Conservation (phyloP, 1,140 invertebrate species). For the Latrodectus geometricus region DNA sequence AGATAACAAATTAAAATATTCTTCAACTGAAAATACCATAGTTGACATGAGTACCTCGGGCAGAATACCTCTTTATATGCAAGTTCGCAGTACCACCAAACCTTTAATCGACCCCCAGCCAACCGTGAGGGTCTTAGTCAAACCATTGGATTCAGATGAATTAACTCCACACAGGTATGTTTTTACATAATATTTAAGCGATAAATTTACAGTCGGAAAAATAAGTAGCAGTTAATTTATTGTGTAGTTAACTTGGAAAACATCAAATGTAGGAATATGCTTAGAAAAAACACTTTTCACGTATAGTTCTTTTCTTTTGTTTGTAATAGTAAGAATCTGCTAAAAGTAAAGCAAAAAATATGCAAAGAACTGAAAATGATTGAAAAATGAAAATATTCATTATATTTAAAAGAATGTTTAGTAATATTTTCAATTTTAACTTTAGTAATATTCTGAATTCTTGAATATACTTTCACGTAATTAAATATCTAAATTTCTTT, state of each 20-base stretch:
- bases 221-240: background rate
- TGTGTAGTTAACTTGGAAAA: background rate
- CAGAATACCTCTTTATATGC: conserved; percentile 28
- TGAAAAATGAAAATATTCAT: too few relatives aligned
- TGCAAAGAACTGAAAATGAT: too few relatives aligned
- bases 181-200: background rate
- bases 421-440: too few relatives aligned
- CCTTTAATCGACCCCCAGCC: background rate
- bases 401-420: too few relatives aligned
- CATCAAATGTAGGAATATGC: too few relatives aligned
- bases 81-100: conserved; percentile 19
- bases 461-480: too few relatives aligned
- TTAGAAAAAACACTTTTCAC: too few relatives aligned
- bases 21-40: conserved; percentile 25
- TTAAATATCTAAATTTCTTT: too few relatives aligned
- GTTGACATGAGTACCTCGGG: conserved; percentile 22
- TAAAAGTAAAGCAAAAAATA: too few relatives aligned
- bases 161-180: conserved; percentile 28
- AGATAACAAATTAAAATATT: conserved; percentile 40
- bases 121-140: conserved; percentile 1
- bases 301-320: too few relatives aligned
- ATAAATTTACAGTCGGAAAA: background rate
- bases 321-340: too few relatives aligned
- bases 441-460: too few relatives aligned
- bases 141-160: conserved; percentile 49